These are phyloP conservation scores for Clavelina lepadiformis DNA, from an alignment of 23 tunicate species.

Conservation along the genomic window DNA sequence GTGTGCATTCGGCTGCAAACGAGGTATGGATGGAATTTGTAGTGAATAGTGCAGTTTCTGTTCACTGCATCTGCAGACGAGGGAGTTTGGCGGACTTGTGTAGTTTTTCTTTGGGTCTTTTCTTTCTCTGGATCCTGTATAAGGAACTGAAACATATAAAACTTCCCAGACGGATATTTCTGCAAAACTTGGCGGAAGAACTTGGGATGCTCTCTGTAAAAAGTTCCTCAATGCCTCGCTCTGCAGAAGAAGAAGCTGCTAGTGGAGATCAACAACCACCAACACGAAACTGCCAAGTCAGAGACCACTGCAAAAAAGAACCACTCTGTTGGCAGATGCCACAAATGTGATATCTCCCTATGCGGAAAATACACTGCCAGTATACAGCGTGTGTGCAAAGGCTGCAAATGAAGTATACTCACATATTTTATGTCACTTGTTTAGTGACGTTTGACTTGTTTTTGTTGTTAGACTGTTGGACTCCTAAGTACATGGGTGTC, in stretches of 20 bases:
- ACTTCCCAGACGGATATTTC: conserved; percentile 5
- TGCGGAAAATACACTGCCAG: conserved; percentile 15
- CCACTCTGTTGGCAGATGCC: conserved; percentile 15
- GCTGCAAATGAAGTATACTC: conserved; percentile 9
- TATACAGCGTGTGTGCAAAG: conserved; percentile 12
- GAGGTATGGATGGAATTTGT: no score
- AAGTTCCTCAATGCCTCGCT: background rate
- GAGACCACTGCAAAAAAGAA: conserved; percentile 15
- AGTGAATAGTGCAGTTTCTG: no score
- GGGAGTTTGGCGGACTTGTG: no score
- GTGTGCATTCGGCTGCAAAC: no score
- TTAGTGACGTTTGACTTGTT: no score
- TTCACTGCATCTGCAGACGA: no score
- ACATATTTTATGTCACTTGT: no score
- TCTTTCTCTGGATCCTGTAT: conserved; percentile 5
- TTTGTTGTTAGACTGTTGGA: no score
- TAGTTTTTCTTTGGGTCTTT: no score
- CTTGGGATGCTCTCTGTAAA: conserved; percentile 2
- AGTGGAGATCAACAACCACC: conserved; percentile 1
- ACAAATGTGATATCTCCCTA: conserved; percentile 8
- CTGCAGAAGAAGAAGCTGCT: background rate
- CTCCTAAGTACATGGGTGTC: no score
- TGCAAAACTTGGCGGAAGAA: conserved; percentile 19
- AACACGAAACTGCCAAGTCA: conserved; percentile 19
- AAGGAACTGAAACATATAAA: conserved; percentile 9